Base-by-base conservation (phyloP, 2,888 invertebrate genomes). In the Macrostomum cliftonense region DNA sequence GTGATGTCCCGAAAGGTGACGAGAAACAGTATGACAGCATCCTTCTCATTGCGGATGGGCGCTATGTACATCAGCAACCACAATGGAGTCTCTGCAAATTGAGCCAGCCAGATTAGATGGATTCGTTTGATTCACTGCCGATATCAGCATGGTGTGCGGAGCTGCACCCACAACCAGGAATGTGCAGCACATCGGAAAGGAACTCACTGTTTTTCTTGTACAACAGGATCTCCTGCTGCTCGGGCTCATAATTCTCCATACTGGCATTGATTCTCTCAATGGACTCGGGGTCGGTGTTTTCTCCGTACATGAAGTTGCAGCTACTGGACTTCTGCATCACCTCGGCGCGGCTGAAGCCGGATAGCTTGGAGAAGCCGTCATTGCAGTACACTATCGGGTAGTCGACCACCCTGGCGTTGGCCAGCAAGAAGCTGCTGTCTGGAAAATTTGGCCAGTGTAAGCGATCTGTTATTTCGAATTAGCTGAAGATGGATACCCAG, bases 351-450 rank as follows among this genome's bases (percentile, higher is more conserved):
- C 86, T 53, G 77, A 88, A 97, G 71, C 97, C 95, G 67, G 91
- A 88, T 76, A 97, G 86, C 77, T 93, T 93, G 78, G 91, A 91
- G 78, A 97, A 97, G 59, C 91, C 86, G 74, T 97, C 95, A 79
- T 93, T 97, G 80, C 95, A 95, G 77, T 95, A 97, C 64, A 97
- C 97, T 74, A 97, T 97, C 58, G 97, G 97, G 74, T 91, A 97
- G 77, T 97, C 95, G 68, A 51, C 17, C 19, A 51, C 52, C 16
- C 97, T 91, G 72, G 97, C 95, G 77, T 97, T 97, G 63, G 95
- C 95, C 77, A 97, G 77, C 70, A 97, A 78, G 75, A 97, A 97
- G 73, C 91, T 91, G 79, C 89, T 89, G 76, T 93, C 93, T 76
- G 87, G 85, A 89, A n/a, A n/a, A n/a, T n/a, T n/a, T n/a, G n/a